These are phyloP conservation scores for Myotis brandtii DNA, from an alignment of 2,113 vertebrate species.

Conservation along the genomic window DNA sequence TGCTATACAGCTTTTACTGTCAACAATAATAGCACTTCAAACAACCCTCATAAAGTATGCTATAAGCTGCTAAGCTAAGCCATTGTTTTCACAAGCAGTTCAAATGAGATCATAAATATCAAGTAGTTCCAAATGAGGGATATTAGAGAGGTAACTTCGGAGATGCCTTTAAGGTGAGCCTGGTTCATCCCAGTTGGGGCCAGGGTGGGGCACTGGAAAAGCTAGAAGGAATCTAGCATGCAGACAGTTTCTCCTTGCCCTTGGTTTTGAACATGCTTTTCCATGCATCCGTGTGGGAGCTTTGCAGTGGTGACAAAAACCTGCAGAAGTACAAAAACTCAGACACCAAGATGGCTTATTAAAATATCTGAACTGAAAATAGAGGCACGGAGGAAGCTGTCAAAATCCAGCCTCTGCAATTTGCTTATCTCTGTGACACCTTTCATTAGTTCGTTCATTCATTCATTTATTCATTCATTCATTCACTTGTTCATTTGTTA, in stretches of 20 bases:
- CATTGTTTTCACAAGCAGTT: slow-evolving; percentile 34
- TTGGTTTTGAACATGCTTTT: background rate
- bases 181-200: background rate
- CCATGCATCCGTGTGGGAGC: background rate
- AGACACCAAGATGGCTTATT: background rate
- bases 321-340: background rate
- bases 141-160: background rate
- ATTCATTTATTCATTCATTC: background rate
- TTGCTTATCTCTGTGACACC: background rate
- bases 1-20: slow-evolving; percentile 32
- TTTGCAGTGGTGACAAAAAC: background rate
- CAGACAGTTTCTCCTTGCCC: background rate
- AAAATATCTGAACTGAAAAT: slow-evolving; percentile 29
- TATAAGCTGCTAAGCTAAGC: background rate
- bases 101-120: slow-evolving; percentile 19
- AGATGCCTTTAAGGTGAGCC: background rate
- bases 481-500: background rate
- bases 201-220: background rate
- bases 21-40: background rate
- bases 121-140: background rate
- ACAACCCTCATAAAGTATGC: background rate
- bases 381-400: background rate
- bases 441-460: background rate
- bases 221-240: background rate
- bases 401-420: background rate